These are phyloP conservation scores for Arctocebus calabarensis DNA, from an alignment of 2,797 vertebrate species.

Conservation along the genomic window DNA sequence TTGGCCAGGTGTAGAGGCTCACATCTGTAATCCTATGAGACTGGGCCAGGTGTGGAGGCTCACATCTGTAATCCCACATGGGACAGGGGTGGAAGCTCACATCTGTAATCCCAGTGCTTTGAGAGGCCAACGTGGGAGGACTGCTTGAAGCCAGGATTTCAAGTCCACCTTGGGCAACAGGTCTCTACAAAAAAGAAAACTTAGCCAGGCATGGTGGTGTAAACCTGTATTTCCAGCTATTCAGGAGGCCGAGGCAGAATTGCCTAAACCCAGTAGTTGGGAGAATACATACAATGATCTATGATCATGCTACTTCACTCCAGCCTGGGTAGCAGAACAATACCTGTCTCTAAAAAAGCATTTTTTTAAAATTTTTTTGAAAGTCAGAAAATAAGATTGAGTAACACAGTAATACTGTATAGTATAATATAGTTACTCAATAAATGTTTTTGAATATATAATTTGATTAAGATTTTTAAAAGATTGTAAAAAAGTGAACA, in stretches of 20 bases:
- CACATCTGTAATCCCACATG: too few species aligned
- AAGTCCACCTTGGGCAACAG: neutral
- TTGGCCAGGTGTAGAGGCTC: neutral
- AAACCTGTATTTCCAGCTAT: neutral
- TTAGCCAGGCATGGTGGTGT: neutral
- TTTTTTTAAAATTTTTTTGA: too few species aligned
- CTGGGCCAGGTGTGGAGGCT: neutral
- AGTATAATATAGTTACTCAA: neutral
- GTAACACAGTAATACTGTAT: neutral
- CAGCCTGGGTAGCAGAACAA: neutral
- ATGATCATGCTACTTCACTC: neutral
- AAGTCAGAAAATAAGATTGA: neutral
- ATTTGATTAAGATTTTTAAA: neutral
- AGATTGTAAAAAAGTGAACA: neutral
- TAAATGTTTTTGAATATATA: neutral
- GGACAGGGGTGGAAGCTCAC: neutral
- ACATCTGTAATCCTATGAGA: neutral
- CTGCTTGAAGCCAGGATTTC: neutral
- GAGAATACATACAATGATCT: neutral
- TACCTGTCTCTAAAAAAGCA: neutral
- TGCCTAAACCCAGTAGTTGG: neutral
- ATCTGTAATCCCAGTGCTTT: neutral
- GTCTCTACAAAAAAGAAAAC: neutral
- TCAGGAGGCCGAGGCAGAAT: neutral
- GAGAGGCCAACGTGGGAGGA: neutral